Percentiles rank a stretch among this genome's conserved stretches.
phyloP scores from a whole-genome alignment of 2,113 vertebrate genomes.

The Rafetus swinhoei region DNA sequence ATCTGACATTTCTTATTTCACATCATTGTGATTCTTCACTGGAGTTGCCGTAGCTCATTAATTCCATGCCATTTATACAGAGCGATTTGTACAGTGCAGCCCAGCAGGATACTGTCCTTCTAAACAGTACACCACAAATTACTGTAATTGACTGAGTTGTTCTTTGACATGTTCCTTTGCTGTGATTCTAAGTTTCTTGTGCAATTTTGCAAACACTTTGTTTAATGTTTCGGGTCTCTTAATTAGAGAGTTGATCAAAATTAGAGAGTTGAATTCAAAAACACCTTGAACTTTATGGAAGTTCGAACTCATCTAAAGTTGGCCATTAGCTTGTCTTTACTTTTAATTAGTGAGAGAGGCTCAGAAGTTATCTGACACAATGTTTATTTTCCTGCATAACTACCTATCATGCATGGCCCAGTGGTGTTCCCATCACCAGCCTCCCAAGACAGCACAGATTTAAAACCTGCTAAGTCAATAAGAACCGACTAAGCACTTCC shows the following conservation, averaged over 20 bases:
- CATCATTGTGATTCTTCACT: not conserved
- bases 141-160: not conserved
- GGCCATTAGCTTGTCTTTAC: not conserved
- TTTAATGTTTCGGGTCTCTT: not conserved
- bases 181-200: not conserved
- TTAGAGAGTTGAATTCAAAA: not conserved
- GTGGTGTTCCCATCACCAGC: not conserved
- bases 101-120: not conserved
- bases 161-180: not conserved
- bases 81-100: not conserved
- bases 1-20: not conserved
- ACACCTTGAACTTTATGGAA: not conserved
- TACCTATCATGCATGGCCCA: not conserved
- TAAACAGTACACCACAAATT: not conserved
- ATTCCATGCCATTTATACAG: not conserved
- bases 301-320: not conserved
- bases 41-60: not conserved
- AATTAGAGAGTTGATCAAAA: not conserved
- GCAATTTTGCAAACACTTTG: not conserved
- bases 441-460: not conserved
- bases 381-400: not conserved
- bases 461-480: not conserved
- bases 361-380: not conserved
- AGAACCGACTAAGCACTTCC: constrained; percentile 7
- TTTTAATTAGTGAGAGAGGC: not conserved